Conservation (phyloP, 2,113 vertebrate genomes). For the Ammodytes dubius region DNA sequence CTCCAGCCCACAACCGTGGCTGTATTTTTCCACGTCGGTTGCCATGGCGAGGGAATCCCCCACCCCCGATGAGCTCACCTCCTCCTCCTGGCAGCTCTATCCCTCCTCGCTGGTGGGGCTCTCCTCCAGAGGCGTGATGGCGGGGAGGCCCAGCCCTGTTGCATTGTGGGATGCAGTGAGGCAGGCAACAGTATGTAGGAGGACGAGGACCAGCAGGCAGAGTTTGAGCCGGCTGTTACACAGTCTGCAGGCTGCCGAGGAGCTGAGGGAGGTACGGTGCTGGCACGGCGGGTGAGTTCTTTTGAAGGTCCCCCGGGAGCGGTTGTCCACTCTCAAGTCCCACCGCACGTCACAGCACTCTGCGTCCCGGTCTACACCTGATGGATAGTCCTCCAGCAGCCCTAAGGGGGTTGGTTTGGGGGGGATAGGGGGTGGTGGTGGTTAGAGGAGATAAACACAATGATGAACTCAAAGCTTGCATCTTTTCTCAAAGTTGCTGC, state of each 20-base stretch:
- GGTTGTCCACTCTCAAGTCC: conserved; percentile 89
- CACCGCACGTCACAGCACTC: conserved; percentile 98
- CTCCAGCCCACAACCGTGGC: conserved; percentile 65
- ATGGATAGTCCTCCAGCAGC: conserved; percentile 94
- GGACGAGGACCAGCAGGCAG: conserved; percentile 95
- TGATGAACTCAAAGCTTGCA: conserved; percentile 18
- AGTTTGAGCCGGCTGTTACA: conserved; percentile 96
- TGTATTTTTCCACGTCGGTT: conserved; percentile 79
- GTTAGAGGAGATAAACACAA: conserved; percentile 18
- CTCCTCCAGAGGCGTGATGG: conserved; percentile 91
- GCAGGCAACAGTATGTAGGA: conserved; percentile 96
- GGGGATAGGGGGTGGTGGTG: background rate
- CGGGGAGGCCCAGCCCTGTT: conserved; percentile 90
- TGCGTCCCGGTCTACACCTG: conserved; percentile 88
- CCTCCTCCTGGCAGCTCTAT: conserved; percentile 73
- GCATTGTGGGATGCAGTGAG: conserved; percentile 95
- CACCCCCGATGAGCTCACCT: conserved; percentile 61
- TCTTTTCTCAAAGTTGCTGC: background rate
- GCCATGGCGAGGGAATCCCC: conserved; percentile 81
- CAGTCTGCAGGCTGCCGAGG: conserved; percentile 95
- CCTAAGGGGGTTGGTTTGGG: conserved; percentile 79
- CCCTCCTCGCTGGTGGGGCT: conserved; percentile 93
- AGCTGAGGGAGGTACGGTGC: conserved; percentile 92
- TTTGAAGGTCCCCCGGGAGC: conserved; percentile 89
- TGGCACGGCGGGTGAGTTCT: conserved; percentile 92